phyloP scores from a whole-genome alignment of 2,888 invertebrate genomes.

The Noctua janthe region DNA sequence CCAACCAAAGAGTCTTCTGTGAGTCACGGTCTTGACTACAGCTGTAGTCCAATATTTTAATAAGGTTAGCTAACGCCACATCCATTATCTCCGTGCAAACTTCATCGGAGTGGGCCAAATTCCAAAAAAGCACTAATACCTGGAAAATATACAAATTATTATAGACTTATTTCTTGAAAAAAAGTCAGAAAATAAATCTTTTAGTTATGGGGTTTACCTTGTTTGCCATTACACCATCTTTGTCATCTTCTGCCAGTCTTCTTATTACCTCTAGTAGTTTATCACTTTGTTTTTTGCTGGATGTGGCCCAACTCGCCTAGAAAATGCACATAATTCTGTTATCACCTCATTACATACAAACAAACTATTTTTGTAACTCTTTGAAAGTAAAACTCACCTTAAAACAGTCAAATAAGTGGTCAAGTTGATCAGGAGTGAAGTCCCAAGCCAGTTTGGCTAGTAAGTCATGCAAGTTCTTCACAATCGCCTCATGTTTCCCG shows the following conservation, averaged over 20 bases:
- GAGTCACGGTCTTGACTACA: slow-evolving; percentile 99
- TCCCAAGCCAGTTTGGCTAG: slow-evolving; percentile 99
- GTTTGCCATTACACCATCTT: slow-evolving; percentile 99
- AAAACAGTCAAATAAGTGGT: slow-evolving; percentile 99
- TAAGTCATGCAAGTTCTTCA: slow-evolving; percentile 99
- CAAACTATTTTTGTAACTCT: too few relatives aligned
- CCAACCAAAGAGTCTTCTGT: slow-evolving; percentile 98
- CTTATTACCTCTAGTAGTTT: slow-evolving; percentile 98
- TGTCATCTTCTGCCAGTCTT: slow-evolving; percentile 98
- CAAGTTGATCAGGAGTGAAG: slow-evolving; percentile 98
- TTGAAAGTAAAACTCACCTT: slow-evolving; percentile 90
- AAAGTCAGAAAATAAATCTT: neutral
- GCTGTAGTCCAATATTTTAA: slow-evolving; percentile 99
- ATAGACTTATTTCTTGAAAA: neutral
- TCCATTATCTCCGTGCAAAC: slow-evolving; percentile 99
- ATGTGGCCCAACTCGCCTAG: slow-evolving; percentile 97
- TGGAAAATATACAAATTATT: slow-evolving; percentile 71
- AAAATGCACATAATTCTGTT: slow-evolving; percentile 58
- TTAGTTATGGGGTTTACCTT: slow-evolving; percentile 91
- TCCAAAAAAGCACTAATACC: slow-evolving; percentile 98
- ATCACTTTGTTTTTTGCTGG: slow-evolving; percentile 98
- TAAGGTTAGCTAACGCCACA: slow-evolving; percentile 98
- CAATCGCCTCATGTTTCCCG: slow-evolving; percentile 99
- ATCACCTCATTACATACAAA: neutral
- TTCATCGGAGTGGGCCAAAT: slow-evolving; percentile 98